Evolutionary conservation across 2,113 vertebrate species (phyloP).

Genomic region (Hydrochoerus hydrochaeris): DNA sequence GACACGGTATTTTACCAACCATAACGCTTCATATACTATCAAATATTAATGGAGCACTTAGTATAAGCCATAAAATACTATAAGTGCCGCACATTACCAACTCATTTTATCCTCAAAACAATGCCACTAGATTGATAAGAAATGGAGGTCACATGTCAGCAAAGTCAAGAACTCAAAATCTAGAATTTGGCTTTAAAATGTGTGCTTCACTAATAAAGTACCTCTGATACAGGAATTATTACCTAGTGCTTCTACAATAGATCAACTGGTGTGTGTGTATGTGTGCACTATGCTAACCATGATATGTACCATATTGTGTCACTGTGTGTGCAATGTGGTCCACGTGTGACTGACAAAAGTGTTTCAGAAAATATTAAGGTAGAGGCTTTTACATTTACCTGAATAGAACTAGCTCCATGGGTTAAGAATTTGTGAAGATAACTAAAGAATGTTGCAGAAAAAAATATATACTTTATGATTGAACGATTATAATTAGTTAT

Average conservation of each 20-base stretch:
- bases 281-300: neutral
- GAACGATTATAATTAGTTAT: neutral
- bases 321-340: neutral
- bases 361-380: slow-evolving; percentile 10
- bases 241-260: neutral
- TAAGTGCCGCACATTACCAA: neutral
- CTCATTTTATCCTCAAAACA: slow-evolving; percentile 19
- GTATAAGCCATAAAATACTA: neutral
- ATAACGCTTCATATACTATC: neutral
- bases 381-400: neutral
- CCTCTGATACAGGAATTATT: neutral
- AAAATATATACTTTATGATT: neutral
- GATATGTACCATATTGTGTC: neutral
- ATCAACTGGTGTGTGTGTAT: neutral
- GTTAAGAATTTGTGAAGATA: slow-evolving; percentile 1
- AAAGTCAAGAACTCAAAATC: neutral
- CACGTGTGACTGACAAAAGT: neutral
- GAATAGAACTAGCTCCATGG: neutral
- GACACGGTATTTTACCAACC: no score
- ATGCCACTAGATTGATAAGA: neutral
- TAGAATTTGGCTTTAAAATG: neutral
- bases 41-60: neutral
- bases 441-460: neutral
- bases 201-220: rapidly evolving
- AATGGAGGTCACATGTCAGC: neutral